phyloP scores from a whole-genome alignment of 2,888 invertebrate genomes.

The Dorcus parallelipipedus region DNA sequence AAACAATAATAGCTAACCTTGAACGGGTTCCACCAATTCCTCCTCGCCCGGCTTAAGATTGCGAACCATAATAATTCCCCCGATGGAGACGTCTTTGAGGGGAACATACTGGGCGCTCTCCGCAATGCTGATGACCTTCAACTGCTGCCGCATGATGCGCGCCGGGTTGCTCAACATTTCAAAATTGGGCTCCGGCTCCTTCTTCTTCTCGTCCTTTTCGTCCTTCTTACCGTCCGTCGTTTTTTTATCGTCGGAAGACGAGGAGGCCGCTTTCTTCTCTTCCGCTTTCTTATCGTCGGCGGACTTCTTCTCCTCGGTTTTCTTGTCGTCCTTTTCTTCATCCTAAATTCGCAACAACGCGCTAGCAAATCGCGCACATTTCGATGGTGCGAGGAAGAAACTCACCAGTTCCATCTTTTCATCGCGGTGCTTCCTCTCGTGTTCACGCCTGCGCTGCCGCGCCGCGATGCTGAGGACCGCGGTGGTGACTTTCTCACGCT shows the following conservation, averaged over 20 bases:
- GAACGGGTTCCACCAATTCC: conserved; percentile 48
- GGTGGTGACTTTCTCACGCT: conserved; percentile 96
- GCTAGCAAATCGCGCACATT: too few species aligned
- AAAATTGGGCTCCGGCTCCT: conserved; percentile 89
- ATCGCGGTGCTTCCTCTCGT: conserved; percentile 14
- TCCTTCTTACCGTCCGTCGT: neutral
- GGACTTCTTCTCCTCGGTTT: conserved; percentile 38
- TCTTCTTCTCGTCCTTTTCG: conserved; percentile 34
- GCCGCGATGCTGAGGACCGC: conserved; percentile 95
- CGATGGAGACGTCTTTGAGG: conserved; percentile 88
- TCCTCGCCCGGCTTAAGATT: conserved; percentile 75
- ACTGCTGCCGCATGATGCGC: conserved; percentile 87
- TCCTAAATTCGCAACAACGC: neutral
- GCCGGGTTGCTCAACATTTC: conserved; percentile 94
- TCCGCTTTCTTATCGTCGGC: conserved; percentile 51
- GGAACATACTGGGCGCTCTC: conserved; percentile 80
- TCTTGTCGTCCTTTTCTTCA: neutral
- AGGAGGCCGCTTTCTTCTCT: conserved; percentile 36
- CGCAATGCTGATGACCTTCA: conserved; percentile 66
- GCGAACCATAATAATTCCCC: conserved; percentile 93
- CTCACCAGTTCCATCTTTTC: conserved; percentile 74
- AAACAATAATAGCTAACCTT: neutral
- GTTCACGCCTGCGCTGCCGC: conserved; percentile 50
- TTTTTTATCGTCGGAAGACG: conserved; percentile 44
- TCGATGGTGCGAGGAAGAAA: too few species aligned